phyloP scores from a whole-genome alignment of 2,888 invertebrate species.

The Neoascia interrupta region DNA sequence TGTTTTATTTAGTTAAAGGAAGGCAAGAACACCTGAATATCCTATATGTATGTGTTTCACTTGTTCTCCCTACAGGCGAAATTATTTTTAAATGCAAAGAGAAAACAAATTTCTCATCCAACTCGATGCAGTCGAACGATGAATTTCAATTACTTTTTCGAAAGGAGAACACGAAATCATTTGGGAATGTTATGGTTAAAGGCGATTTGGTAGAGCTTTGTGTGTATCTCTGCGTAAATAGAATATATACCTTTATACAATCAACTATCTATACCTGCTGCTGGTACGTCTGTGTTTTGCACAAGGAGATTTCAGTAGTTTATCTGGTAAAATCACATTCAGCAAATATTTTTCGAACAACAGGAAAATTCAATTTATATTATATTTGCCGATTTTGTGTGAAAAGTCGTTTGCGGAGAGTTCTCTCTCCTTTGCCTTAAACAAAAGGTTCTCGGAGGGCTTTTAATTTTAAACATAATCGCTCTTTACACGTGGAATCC shows the following conservation, averaged over 20 bases:
- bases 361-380: slow-evolving; percentile 32
- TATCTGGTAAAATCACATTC: slow-evolving; percentile 26
- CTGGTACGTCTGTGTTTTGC: background rate
- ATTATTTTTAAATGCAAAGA: no score
- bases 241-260: background rate
- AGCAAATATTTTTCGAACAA: slow-evolving; percentile 33
- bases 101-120: slow-evolving; percentile 23
- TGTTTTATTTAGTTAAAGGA: no score
- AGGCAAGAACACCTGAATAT: no score
- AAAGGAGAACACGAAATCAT: slow-evolving; percentile 11
- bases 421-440: no score
- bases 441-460: no score
- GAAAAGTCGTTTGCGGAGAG: no score
- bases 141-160: slow-evolving; percentile 43
- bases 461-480: no score
- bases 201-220: slow-evolving; percentile 17
- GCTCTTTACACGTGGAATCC: no score
- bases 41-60: no score
- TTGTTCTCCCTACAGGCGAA: no score
- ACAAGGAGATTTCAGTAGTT: slow-evolving; percentile 17
- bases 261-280: no score
- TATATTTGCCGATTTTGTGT: no score
- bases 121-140: slow-evolving; percentile 40
- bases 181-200: slow-evolving; percentile 23
- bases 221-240: background rate